Conservation (phyloP, 2,113 vertebrate species). For the Chloebia gouldiae region DNA sequence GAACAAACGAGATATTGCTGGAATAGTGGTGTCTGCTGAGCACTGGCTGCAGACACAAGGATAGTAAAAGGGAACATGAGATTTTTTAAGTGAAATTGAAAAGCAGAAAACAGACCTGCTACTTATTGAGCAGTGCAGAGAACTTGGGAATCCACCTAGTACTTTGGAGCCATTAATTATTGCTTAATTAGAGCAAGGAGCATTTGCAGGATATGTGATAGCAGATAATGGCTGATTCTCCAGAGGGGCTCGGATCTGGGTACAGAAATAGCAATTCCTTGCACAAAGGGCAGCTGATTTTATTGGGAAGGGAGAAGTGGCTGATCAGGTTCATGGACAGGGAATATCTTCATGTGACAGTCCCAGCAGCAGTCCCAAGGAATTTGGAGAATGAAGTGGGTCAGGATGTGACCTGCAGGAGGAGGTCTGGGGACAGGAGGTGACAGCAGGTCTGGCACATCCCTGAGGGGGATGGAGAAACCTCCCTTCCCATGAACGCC, state of each 20-base stretch:
- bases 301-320: background rate
- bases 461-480: background rate
- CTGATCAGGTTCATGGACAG: background rate
- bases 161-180: slow-evolving; percentile 44
- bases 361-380: background rate
- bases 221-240: slow-evolving; percentile 2
- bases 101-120: background rate
- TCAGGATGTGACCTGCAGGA: background rate
- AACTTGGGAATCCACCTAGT: slow-evolving; percentile 4
- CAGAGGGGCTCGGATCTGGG: background rate
- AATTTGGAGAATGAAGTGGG: background rate
- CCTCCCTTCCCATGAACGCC: background rate
- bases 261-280: slow-evolving; percentile 8
- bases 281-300: background rate
- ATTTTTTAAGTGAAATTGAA: background rate
- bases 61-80: background rate
- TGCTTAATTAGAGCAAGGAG: slow-evolving; percentile 51
- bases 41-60: background rate
- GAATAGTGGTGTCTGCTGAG: background rate
- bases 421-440: background rate
- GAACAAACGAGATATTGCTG: background rate
- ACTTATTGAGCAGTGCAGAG: background rate
- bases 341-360: background rate
- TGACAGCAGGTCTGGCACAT: background rate
- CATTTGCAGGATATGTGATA: background rate